Conservation (phyloP, 2,888 invertebrate species). For the Ditula angustiorana region DNA sequence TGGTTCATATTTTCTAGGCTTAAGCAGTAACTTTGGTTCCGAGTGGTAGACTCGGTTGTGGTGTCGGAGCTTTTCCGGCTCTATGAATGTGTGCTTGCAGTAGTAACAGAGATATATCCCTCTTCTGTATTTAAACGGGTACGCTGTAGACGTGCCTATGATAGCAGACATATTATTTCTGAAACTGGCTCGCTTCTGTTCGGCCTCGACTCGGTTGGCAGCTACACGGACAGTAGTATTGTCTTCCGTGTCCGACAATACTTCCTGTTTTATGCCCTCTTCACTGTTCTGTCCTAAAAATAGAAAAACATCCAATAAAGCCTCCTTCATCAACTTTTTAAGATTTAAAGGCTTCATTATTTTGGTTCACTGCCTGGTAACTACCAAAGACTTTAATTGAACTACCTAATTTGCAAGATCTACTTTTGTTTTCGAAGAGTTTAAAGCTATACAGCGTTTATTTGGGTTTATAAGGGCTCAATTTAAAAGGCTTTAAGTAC, state of each 20-base stretch:
- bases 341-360: slow-evolving; percentile 16
- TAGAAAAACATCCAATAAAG: slow-evolving; percentile 79
- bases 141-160: slow-evolving; percentile 72
- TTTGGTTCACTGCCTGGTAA: not conserved
- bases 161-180: slow-evolving; percentile 72
- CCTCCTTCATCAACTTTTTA: slow-evolving; percentile 51
- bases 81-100: slow-evolving; percentile 72
- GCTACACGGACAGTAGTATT: slow-evolving; percentile 44
- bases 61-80: slow-evolving; percentile 73
- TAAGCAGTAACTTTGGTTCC: slow-evolving; percentile 59
- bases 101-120: slow-evolving; percentile 76
- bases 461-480: not conserved
- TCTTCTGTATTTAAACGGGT: slow-evolving; percentile 78
- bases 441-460: not conserved
- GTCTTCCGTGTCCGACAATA: slow-evolving; percentile 57
- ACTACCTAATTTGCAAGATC: not conserved
- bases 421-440: not conserved
- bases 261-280: slow-evolving; percentile 63
- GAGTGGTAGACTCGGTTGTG: slow-evolving; percentile 66
- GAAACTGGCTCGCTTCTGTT: slow-evolving; percentile 68
- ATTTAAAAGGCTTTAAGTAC: slow-evolving; percentile 20
- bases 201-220: slow-evolving; percentile 49
- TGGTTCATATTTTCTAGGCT: slow-evolving; percentile 75
- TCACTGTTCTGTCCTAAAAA: slow-evolving; percentile 79
- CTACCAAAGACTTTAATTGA: not conserved